Percentiles rank a stretch among this genome's conserved stretches.
Conservation (phyloP, 2,113 vertebrate genomes). For the Odontesthes bonariensis region DNA sequence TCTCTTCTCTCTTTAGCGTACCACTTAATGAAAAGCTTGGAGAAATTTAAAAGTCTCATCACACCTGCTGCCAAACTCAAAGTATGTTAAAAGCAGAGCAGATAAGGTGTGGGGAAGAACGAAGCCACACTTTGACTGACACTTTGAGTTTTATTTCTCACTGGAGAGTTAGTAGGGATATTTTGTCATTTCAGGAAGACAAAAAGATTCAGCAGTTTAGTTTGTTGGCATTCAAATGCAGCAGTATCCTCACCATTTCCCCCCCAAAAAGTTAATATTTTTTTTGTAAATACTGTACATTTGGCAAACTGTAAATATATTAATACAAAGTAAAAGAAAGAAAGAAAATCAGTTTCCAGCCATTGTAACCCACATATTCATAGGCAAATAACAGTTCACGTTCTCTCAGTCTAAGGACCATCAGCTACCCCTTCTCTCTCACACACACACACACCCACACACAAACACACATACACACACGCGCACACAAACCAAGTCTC, state of each 20-base stretch:
- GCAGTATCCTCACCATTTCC: no score
- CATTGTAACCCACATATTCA: constrained; percentile 7
- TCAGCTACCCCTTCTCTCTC: constrained; percentile 11
- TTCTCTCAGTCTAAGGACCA: constrained; percentile 11
- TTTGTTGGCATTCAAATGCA: background rate
- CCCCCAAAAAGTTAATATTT: no score
- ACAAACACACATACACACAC: background rate
- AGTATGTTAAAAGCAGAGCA: constrained; percentile 49
- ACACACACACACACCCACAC: constrained; percentile 19
- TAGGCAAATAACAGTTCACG: background rate
- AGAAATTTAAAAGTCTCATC: constrained; percentile 49
- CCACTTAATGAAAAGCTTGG: constrained; percentile 66
- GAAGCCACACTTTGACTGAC: constrained; percentile 20
- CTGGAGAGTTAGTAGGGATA: background rate
- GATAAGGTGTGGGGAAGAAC: no score
- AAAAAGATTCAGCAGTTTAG: background rate
- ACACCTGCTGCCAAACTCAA: constrained; percentile 58
- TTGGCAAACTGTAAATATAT: no score
- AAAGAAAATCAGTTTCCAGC: constrained; percentile 1
- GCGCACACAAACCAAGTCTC: constrained; percentile 28
- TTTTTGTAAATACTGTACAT: no score
- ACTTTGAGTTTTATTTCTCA: constrained; percentile 13
- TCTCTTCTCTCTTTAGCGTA: constrained; percentile 30
- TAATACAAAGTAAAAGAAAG: background rate
- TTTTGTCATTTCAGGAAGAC: background rate